These are phyloP conservation scores for Drosophila equinoxialis DNA, from an alignment of 1,140 invertebrate species.

Conservation along the genomic window DNA sequence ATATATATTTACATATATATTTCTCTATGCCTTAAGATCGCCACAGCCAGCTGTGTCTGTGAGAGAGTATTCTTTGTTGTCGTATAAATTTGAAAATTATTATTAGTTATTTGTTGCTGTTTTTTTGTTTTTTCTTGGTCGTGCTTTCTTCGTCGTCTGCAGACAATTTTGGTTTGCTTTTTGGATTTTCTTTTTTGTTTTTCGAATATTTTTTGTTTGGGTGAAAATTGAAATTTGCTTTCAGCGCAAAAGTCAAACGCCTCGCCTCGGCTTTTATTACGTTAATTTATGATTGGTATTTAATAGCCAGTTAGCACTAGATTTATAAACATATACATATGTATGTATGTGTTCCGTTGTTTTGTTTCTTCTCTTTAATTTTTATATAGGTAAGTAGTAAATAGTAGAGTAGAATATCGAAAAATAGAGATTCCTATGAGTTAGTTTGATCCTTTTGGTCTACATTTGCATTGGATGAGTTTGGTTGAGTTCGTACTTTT, in stretches of 20 bases:
- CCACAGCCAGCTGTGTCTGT: constrained; percentile 18
- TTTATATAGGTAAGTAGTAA: constrained; percentile 20
- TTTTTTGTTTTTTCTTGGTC: constrained; percentile 18
- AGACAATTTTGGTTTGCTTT: constrained; percentile 47
- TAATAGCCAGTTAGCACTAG: constrained; percentile 63
- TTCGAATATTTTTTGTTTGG: constrained; percentile 30
- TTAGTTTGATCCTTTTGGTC: constrained; percentile 7
- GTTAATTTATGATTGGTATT: constrained; percentile 77
- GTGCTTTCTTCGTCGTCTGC: constrained; percentile 61
- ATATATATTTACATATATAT: constrained; percentile 13
- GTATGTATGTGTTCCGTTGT: constrained; percentile 22
- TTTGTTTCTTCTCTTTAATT: constrained; percentile 16
- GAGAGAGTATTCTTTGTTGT: constrained; percentile 46
- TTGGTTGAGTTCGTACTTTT: no score
- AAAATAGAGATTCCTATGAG: constrained; percentile 47
- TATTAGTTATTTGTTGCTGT: constrained; percentile 74
- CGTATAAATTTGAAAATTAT: constrained; percentile 78
- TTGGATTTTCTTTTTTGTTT: background rate
- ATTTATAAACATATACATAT: constrained; percentile 38
- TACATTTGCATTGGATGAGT: constrained; percentile 7
- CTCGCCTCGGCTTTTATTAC: constrained; percentile 59
- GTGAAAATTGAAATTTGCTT: constrained; percentile 63
- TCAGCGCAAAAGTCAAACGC: constrained; percentile 55
- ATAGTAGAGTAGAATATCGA: constrained; percentile 47
- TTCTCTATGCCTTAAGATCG: constrained; percentile 11